Evolutionary conservation across 2,797 vertebrate species (phyloP), one percentile per base, ranked within the genome.

Genomic region (Arrhamphus sclerolepis): DNA sequence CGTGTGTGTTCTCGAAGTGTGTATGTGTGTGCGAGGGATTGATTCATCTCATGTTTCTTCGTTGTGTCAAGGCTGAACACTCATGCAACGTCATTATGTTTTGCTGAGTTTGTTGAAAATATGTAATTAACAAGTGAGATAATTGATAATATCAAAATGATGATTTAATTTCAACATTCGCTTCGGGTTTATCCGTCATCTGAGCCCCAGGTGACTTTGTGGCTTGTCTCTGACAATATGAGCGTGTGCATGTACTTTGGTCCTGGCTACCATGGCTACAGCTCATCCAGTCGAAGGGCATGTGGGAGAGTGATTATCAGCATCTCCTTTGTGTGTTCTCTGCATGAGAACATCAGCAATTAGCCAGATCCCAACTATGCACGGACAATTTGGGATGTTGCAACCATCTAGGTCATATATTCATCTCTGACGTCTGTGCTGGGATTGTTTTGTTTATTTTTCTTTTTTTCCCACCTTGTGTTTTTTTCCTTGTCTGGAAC

Each of bases 281-380:
- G 55, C 62, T 61, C 19, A 64, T 73, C 76, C 84, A 79, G 70
- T 78, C 61, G 41, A 83, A 82, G 75, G 76, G 80, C 69, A 86
- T 87, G 73, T 67, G 52, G 17, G 66, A 21, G 72, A 77, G 72
- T 73, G 62, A 72, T 77, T 84, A 85, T 87, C 83, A 84, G 81
- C 80, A 77, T 82, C 77, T 84, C 80, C 75, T 62, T 85, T 75
- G 75, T 61, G 24, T 50, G 40, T 81, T 84, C 66, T 61, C 71
- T 70, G 80, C 83, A 86, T 80, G 80, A 77, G 77, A 87, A 87
- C 79, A 84, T 87, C 81, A 81, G 76, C 74, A 86, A 85, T 89
- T 87, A 87, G 77, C 71, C 70, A 28, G 56, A 75, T 73, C 60
- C 48, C 9, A 51, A 56, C 67, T 48, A 42, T n/a, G 31, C 10